Conservation (phyloP, 2,797 vertebrate species). For the Mergus octosetaceus region DNA sequence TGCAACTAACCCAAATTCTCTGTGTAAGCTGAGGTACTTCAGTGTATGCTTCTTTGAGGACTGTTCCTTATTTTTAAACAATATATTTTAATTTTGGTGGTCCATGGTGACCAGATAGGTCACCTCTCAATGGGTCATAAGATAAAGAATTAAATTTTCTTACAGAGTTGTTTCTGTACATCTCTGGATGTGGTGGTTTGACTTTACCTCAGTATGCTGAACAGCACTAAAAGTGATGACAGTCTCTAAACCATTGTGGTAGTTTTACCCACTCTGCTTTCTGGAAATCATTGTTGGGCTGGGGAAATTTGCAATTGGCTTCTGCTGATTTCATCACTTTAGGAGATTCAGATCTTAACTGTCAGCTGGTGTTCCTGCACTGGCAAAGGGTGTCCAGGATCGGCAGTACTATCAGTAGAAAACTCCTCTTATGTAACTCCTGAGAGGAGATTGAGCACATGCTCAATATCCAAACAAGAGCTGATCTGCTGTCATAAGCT, state of each 20-base stretch:
- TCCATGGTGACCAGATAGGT: neutral
- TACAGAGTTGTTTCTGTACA: rapidly evolving
- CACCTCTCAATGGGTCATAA: neutral
- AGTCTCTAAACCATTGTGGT: neutral
- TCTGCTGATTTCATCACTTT: neutral
- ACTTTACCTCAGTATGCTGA: neutral
- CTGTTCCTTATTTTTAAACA: neutral
- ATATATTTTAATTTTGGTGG: neutral
- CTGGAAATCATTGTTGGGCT: neutral
- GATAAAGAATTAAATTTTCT: neutral
- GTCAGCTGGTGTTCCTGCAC: neutral
- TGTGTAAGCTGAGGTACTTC: neutral
- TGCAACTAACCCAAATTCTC: neutral
- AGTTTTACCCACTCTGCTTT: neutral
- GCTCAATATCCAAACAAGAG: neutral
- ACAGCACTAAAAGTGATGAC: neutral
- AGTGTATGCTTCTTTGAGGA: neutral
- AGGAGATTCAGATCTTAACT: neutral
- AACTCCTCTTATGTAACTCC: neutral
- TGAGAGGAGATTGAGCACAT: neutral
- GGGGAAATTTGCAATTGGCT: neutral
- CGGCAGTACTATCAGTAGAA: neutral
- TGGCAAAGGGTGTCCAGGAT: neutral
- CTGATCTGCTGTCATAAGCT: neutral
- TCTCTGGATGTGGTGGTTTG: neutral